Percentiles rank a stretch among this genome's conserved stretches.
Evolutionary conservation across 2,113 vertebrate species (phyloP).

Genomic region (Siphamia tubifer): DNA sequence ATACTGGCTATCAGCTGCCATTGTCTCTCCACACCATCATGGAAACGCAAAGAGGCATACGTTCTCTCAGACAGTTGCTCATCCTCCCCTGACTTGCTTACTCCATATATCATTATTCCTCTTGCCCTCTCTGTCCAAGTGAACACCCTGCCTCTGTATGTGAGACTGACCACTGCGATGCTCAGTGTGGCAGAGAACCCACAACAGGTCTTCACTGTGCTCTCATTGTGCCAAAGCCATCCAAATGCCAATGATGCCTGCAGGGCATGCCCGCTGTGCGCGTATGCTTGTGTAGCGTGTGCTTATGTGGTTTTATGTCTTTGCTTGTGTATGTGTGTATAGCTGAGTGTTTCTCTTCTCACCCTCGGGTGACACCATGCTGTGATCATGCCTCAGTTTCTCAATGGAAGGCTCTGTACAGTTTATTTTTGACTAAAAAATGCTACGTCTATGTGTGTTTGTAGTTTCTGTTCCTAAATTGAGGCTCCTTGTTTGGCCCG

Average conservation of each 20-base stretch:
- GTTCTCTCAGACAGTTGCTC: background rate
- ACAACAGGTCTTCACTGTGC: conserved; percentile 44
- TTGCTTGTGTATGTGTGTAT: conserved; percentile 8
- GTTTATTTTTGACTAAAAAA: conserved; percentile 16
- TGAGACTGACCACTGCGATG: conserved; percentile 50
- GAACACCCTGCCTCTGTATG: conserved; percentile 45
- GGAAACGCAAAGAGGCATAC: conserved; percentile 27
- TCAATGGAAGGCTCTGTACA: conserved; percentile 13
- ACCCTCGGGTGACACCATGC: conserved; percentile 43
- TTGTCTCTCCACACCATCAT: conserved; percentile 24
- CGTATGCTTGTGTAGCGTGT: conserved; percentile 21
- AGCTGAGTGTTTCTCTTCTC: conserved; percentile 23
- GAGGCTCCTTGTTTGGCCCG: conserved; percentile 10
- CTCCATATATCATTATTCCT: conserved; percentile 4
- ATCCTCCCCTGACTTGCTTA: conserved; percentile 3
- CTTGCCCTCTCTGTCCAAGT: conserved; percentile 7
- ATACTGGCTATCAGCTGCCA: conserved; percentile 52
- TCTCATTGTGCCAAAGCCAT: conserved; percentile 59
- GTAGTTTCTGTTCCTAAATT: background rate
- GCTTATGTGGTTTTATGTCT: conserved; percentile 27
- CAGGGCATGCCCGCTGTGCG: conserved; percentile 43
- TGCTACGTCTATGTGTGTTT: background rate
- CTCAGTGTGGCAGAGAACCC: conserved; percentile 40
- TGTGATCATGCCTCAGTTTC: conserved; percentile 44
- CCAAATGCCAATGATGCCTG: conserved; percentile 63